phyloP scores from a whole-genome alignment of 2,888 invertebrate genomes.

The Meliscaeva auricollis region DNA sequence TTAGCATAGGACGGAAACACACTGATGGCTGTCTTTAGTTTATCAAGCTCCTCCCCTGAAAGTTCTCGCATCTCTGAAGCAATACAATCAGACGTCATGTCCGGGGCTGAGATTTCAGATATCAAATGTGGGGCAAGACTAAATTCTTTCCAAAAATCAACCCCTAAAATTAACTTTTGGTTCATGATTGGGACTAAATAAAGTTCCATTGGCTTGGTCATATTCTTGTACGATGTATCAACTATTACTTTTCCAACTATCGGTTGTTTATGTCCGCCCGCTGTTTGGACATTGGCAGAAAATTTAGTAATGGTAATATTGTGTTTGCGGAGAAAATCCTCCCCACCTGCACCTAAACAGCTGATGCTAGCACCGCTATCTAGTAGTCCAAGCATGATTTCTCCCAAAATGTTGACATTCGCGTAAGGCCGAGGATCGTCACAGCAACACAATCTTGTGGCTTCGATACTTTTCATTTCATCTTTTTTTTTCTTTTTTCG shows the following conservation, averaged over 20 bases:
- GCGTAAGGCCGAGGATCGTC: neutral
- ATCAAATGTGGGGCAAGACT: slow-evolving; percentile 17
- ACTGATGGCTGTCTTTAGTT: too few species aligned
- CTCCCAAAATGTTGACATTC: neutral
- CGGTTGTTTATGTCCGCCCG: neutral
- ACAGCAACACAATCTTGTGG: neutral
- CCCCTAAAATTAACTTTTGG: slow-evolving; percentile 42
- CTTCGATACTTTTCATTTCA: neutral
- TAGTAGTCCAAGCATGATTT: neutral
- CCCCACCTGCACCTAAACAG: neutral
- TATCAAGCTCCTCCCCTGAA: too few species aligned
- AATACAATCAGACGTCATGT: too few species aligned
- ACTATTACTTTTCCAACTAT: neutral
- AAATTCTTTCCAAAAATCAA: slow-evolving; percentile 25
- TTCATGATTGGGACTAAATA: slow-evolving; percentile 42
- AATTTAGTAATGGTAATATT: neutral
- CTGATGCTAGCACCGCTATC: slow-evolving; percentile 6
- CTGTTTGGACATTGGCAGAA: neutral
- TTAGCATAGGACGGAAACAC: too few species aligned
- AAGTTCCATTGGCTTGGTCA: neutral
- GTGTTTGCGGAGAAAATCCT: neutral
- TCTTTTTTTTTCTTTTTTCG: neutral
- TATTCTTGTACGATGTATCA: neutral
- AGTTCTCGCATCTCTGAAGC: slow-evolving; percentile 3
- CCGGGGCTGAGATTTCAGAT: too few species aligned